Percentiles rank a stretch among this genome's conserved stretches.
These are phyloP conservation scores for Leptocoma aspasia DNA, from an alignment of 2,113 vertebrate genomes.

Conservation along the genomic window DNA sequence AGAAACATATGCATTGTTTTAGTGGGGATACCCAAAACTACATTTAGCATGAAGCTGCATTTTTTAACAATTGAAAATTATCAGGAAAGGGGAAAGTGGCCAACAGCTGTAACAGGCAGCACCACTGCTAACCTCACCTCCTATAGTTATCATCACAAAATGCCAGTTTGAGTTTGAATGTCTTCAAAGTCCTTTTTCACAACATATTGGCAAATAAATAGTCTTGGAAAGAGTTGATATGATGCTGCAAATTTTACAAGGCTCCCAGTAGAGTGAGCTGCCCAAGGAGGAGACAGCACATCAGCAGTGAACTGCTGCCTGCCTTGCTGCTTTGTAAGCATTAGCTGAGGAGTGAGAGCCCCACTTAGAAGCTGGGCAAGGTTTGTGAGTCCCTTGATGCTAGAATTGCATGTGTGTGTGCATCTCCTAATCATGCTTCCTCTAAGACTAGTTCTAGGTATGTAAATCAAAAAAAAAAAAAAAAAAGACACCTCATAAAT, in stretches of 20 bases:
- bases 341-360: not conserved
- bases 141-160: not conserved
- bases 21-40: not conserved
- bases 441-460: not conserved
- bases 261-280: not conserved
- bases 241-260: not conserved
- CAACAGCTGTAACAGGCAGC: not conserved
- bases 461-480: not conserved
- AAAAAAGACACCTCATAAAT: not conserved
- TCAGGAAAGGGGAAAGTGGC: not conserved
- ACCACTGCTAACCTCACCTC: not conserved
- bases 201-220: accelerated
- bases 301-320: not conserved
- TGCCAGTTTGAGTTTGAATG: not conserved
- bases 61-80: not conserved
- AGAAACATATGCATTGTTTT: not conserved
- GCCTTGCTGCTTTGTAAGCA: not conserved
- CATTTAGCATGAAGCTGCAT: not conserved
- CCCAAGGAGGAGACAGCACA: not conserved
- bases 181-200: not conserved
- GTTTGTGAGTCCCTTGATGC: not conserved
- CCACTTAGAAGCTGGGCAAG: not conserved
- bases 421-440: not conserved
- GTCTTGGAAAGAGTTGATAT: not conserved
- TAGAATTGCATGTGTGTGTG: not conserved